A percentile compares a stretch with the other conserved stretches of the same genome.
Evolutionary conservation across 1,140 invertebrate species (phyloP).

Genomic region (Scaptomyza hsui): DNA sequence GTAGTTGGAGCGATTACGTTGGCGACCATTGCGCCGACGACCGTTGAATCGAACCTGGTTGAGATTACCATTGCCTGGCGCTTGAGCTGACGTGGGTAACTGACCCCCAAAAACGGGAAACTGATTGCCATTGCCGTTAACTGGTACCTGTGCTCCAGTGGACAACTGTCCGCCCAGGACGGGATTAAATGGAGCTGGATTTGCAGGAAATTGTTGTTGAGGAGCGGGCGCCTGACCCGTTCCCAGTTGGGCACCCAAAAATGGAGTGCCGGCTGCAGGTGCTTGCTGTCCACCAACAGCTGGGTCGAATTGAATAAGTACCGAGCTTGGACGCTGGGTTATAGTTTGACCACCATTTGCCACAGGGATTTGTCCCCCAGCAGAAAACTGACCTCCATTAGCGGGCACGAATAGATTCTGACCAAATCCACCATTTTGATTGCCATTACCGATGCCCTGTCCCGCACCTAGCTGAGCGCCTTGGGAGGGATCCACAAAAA

Average conservation of each 20-base stretch:
- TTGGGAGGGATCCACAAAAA: slow-evolving; percentile 44
- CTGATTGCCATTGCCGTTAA: slow-evolving; percentile 20
- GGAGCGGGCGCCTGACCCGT: slow-evolving; percentile 17
- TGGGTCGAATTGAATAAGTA: slow-evolving; percentile 42
- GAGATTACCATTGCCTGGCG: slow-evolving; percentile 9
- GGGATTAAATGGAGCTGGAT: background rate
- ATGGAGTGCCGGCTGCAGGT: background rate
- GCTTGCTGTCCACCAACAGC: slow-evolving; percentile 40
- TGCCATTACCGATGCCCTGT: slow-evolving; percentile 18
- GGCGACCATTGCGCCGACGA: slow-evolving; percentile 40
- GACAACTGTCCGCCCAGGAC: slow-evolving; percentile 8
- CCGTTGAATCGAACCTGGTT: slow-evolving; percentile 23
- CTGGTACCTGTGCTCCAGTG: background rate
- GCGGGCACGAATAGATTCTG: slow-evolving; percentile 44
- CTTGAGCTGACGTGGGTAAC: slow-evolving; percentile 1
- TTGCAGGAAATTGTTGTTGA: slow-evolving; percentile 6
- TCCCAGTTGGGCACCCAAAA: slow-evolving; percentile 24
- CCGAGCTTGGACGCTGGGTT: slow-evolving; percentile 28
- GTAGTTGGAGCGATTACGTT: slow-evolving; percentile 63
- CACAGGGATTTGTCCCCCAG: slow-evolving; percentile 18
- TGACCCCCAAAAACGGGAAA: slow-evolving; percentile 1
- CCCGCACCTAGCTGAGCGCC: slow-evolving; percentile 40
- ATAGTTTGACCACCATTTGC: slow-evolving; percentile 17
- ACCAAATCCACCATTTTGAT: slow-evolving; percentile 25
- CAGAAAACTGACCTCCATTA: background rate